Base-by-base conservation (phyloP, 2,888 invertebrate species). In the Hybos culiciformis region DNA sequence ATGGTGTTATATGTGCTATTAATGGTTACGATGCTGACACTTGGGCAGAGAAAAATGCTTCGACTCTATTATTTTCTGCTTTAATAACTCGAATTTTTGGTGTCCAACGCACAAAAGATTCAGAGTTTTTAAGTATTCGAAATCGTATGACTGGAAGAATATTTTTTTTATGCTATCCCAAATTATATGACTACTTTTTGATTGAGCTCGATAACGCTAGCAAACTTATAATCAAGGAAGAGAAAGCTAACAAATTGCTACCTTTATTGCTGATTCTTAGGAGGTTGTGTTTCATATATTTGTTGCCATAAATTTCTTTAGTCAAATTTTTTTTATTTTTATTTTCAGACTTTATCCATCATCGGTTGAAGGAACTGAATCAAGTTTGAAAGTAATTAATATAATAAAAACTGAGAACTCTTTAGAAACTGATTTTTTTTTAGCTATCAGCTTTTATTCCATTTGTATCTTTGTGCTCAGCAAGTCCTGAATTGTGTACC, bases 31-130 rank as follows among this genome's bases (percentile, higher is more conserved):
- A 77, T 46, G 78, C 80, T 2, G 65, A 67, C 42, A 74, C 75
- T 1, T 94, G 92, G 92, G 75, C 78, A 42, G 82, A 84, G 59
- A 73, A 88, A 47, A 96, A 94, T 64, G 80, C 90, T 0, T 80
- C 88, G 0, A 87, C 90, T 1, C 66, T 94, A 42, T 66, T 94
- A 41, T 83, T 90, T 59, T 79, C 86, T 46, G 77, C 91, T 4
- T 70, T 96, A 26, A 76, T 88, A 56, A 80, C 79, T 36, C 73
- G 93, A 49, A 79, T 88, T 50, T 93, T 96, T 70, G 94, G 94
- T 3, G 91, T 90, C 17, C 73, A 74, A 54, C 70, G 82, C 42
- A 71, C 73, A 0, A 70, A 73, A 34, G 73, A 74, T 54, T 63
- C 67, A 7, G 72, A 74, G n/a, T 68, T 70, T 45, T 60, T 80